A percentile compares a stretch with the other conserved stretches of the same genome.
These are phyloP conservation scores for Batillaria attramentaria DNA, from an alignment of 1,140 invertebrate genomes.

Conservation along the genomic window DNA sequence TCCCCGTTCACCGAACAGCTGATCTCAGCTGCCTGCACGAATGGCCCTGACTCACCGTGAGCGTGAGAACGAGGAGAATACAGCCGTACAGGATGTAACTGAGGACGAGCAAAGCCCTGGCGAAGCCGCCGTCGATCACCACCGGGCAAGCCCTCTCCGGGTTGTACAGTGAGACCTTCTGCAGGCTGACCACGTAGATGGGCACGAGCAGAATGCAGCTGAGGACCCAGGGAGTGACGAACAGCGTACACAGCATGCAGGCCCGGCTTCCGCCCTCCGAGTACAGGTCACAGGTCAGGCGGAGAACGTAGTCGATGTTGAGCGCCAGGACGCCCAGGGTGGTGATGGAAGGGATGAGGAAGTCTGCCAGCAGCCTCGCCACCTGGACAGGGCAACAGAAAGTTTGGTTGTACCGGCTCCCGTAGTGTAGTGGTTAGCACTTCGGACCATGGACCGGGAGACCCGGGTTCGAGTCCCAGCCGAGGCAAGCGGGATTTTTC, in stretches of 20 bases:
- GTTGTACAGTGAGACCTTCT: constrained; percentile 21
- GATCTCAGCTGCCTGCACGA: not conserved
- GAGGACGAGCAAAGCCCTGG: constrained; percentile 33
- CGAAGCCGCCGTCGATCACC: constrained; percentile 27
- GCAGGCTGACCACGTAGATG: constrained; percentile 36
- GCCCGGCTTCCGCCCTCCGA: constrained; percentile 36
- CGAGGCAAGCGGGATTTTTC: too few species aligned
- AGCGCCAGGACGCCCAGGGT: constrained; percentile 39
- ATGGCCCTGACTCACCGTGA: not conserved
- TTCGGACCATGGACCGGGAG: too few species aligned
- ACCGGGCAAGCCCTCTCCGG: constrained; percentile 18
- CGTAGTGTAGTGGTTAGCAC: too few species aligned
- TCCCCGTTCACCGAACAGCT: too few species aligned
- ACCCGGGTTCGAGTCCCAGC: too few species aligned
- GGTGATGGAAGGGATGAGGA: constrained; percentile 40
- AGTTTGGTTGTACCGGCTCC: too few species aligned
- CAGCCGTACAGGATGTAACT: constrained; percentile 35
- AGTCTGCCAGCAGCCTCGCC: constrained; percentile 39
- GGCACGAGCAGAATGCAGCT: constrained; percentile 37
- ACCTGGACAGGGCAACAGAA: constrained; percentile 1
- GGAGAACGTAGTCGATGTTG: constrained; percentile 38
- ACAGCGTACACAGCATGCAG: constrained; percentile 21
- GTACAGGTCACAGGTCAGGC: constrained; percentile 35
- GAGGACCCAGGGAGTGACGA: constrained; percentile 36
- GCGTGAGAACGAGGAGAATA: constrained; percentile 4